phyloP scores from a whole-genome alignment of 2,113 vertebrate genomes.

The Aphelocoma coerulescens region DNA sequence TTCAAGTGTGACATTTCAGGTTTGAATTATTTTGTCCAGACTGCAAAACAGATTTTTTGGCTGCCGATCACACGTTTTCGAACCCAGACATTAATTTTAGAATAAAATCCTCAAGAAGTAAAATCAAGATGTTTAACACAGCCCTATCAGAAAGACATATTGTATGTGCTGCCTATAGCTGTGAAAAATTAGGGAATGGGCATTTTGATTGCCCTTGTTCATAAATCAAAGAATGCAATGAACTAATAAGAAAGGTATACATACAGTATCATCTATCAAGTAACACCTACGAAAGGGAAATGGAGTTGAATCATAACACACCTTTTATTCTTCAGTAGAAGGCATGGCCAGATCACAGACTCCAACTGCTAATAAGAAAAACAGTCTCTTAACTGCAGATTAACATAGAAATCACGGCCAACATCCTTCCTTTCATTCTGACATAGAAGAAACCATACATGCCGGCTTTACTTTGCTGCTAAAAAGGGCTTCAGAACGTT shows the following conservation, averaged over 20 bases:
- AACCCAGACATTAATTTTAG: slow-evolving; percentile 3
- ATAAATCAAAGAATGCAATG: not conserved
- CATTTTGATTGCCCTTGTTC: not conserved
- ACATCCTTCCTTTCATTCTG: not conserved
- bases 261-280: not conserved
- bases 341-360: not conserved
- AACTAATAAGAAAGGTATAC: not conserved
- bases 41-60: not conserved
- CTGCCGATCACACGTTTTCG: not conserved
- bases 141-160: not conserved
- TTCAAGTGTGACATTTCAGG: not conserved
- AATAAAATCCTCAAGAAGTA: not conserved
- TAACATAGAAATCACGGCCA: not conserved
- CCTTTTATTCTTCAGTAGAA: not conserved
- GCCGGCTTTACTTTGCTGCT: not conserved
- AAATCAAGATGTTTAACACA: not conserved
- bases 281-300: not conserved
- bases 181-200: not conserved
- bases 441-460: not conserved
- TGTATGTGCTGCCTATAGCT: not conserved
- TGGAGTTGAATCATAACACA: not conserved
- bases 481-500: not conserved
- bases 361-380: not conserved
- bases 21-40: slow-evolving; percentile 34
- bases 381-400: not conserved